Evolutionary conservation across 2,113 vertebrate species (phyloP).

Genomic region (Sarotherodon lohbergeri): DNA sequence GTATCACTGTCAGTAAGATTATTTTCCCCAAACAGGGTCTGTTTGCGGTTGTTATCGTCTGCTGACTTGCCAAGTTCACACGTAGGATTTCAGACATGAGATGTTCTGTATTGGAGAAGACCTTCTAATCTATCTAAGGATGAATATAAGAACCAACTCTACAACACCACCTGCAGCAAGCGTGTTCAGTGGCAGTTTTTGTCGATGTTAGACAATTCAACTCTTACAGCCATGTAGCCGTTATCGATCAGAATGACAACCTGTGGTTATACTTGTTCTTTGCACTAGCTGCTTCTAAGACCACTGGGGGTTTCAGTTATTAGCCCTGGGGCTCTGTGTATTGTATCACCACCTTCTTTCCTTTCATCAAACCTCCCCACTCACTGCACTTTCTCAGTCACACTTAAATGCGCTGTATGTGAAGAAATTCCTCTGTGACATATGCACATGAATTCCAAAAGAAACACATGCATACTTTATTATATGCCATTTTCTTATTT

Average conservation of each 20-base stretch:
- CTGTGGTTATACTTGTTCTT: background rate
- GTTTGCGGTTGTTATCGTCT: background rate
- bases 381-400: background rate
- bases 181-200: background rate
- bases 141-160: background rate
- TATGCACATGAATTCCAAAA: background rate
- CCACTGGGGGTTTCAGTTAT: background rate
- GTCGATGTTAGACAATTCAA: background rate
- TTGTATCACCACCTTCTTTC: background rate
- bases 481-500: background rate
- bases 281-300: background rate
- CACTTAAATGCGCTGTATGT: background rate
- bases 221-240: background rate
- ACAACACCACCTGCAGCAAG: background rate
- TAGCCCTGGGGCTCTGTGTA: background rate
- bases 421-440: background rate
- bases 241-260: slow-evolving; percentile 1
- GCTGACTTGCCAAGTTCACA: background rate
- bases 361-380: background rate
- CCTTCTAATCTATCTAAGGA: background rate
- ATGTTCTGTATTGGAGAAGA: background rate
- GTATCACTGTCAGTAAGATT: background rate
- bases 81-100: background rate
- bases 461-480: background rate
- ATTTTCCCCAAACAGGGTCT: background rate